Evolutionary conservation across 2,113 vertebrate species (phyloP).

Genomic region (Anthoscopus minutus): DNA sequence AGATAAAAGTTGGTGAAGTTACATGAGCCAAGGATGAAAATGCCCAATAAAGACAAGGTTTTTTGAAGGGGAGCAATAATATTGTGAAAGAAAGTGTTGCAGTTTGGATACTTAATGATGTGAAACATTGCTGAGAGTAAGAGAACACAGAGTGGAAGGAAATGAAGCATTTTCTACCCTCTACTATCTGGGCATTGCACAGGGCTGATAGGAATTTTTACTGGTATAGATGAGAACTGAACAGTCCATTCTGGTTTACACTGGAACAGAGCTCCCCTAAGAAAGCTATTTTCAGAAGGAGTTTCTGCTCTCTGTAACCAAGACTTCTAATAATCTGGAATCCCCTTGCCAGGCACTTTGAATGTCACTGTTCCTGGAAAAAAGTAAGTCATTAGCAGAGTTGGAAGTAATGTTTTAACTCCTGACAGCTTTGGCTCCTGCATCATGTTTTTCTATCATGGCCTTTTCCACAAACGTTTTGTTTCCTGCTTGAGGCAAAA

Average conservation of each 20-base stretch:
- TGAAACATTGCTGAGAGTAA: not conserved
- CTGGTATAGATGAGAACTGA: not conserved
- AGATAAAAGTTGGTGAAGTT: slow-evolving; percentile 35
- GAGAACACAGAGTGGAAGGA: not conserved
- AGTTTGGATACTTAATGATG: not conserved
- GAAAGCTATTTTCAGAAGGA: not conserved
- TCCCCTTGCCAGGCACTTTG: not conserved
- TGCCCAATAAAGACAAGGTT: not conserved
- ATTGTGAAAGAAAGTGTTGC: not conserved
- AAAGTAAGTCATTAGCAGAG: not conserved
- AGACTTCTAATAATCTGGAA: not conserved
- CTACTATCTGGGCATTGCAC: not conserved
- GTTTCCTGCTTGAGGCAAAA: not conserved
- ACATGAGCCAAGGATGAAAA: not conserved
- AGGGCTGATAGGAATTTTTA: not conserved
- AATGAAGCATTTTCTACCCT: not conserved
- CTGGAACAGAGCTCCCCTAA: not conserved
- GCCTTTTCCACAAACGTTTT: not conserved
- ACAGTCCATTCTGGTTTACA: not conserved
- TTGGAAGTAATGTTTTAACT: not conserved
- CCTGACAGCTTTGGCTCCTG: not conserved
- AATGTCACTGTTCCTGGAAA: not conserved
- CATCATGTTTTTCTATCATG: not conserved
- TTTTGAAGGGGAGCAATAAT: not conserved
- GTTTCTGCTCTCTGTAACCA: not conserved